phyloP scores from a whole-genome alignment of 2,113 vertebrate genomes.

The Peromyscus californicus region DNA sequence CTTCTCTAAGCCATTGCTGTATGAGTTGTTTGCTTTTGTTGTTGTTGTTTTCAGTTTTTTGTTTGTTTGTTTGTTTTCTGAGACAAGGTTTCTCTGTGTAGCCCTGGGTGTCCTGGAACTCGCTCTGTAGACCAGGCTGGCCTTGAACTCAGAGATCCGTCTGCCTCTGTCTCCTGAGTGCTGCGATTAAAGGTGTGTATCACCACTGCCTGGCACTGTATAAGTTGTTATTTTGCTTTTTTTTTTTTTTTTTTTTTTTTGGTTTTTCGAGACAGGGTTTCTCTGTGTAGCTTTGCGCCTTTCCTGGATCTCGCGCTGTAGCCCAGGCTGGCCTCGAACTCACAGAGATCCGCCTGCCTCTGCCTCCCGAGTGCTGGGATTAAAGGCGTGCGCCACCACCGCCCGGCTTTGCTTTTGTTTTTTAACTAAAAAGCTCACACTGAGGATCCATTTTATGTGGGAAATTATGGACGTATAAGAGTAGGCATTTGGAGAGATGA shows the following conservation, averaged over 20 bases:
- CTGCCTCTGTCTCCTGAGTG: too few relatives aligned
- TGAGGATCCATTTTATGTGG: slow-evolving; percentile 4
- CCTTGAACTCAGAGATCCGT: too few relatives aligned
- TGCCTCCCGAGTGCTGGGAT: too few relatives aligned
- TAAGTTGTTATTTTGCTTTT: slow-evolving; percentile 39
- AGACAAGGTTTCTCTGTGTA: not conserved
- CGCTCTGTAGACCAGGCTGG: too few relatives aligned
- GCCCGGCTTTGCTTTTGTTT: slow-evolving; percentile 8
- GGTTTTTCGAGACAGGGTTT: not conserved
- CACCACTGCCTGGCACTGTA: not conserved
- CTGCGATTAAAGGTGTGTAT: too few relatives aligned
- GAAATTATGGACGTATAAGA: not conserved
- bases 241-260: not conserved
- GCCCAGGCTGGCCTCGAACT: too few relatives aligned
- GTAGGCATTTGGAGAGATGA: not conserved
- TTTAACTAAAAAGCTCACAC: slow-evolving; percentile 20
- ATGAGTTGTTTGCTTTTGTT: slow-evolving; percentile 24
- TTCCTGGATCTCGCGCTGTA: too few relatives aligned
- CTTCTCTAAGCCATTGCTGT: not conserved
- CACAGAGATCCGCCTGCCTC: too few relatives aligned
- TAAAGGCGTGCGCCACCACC: too few relatives aligned
- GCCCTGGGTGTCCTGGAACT: not conserved
- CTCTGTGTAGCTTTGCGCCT: not conserved
- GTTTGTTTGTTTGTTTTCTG: not conserved
- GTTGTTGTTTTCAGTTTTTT: not conserved